Percentiles rank a stretch among this genome's conserved stretches.
Evolutionary conservation across 2,797 vertebrate species (phyloP).

Genomic region (Chromobotia macracanthus): DNA sequence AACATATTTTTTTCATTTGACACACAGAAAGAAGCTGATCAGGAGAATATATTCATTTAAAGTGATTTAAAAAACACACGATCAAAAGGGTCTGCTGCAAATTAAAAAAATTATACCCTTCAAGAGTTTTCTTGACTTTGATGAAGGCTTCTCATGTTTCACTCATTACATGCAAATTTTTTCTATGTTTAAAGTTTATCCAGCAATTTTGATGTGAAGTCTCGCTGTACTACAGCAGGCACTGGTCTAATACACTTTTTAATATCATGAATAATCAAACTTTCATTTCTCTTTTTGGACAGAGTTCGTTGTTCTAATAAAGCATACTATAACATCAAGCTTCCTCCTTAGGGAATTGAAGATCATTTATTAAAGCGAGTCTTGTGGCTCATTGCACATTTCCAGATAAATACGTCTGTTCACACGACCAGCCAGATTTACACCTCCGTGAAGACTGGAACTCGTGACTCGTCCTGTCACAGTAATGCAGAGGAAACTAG

Average conservation of each 20-base stretch:
- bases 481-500: no score
- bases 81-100: background rate
- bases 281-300: background rate
- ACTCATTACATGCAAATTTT: background rate
- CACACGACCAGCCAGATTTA: background rate
- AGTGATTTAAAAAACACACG: conserved; percentile 3
- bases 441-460: no score
- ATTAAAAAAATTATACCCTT: conserved; percentile 3
- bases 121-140: background rate
- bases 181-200: background rate
- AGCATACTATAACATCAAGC: background rate
- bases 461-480: no score
- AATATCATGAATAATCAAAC: background rate
- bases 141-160: conserved; percentile 9
- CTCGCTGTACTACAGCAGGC: background rate
- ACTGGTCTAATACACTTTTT: no score
- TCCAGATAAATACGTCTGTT: no score
- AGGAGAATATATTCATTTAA: conserved; percentile 36
- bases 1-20: conserved; percentile 43
- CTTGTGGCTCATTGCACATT: background rate
- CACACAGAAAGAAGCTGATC: conserved; percentile 12
- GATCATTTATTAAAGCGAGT: background rate
- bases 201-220: background rate
- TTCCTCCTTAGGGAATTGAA: background rate
- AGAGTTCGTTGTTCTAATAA: background rate